These are phyloP conservation scores for Paralichthys olivaceus DNA, from an alignment of 2,113 vertebrate species.

Conservation along the genomic window DNA sequence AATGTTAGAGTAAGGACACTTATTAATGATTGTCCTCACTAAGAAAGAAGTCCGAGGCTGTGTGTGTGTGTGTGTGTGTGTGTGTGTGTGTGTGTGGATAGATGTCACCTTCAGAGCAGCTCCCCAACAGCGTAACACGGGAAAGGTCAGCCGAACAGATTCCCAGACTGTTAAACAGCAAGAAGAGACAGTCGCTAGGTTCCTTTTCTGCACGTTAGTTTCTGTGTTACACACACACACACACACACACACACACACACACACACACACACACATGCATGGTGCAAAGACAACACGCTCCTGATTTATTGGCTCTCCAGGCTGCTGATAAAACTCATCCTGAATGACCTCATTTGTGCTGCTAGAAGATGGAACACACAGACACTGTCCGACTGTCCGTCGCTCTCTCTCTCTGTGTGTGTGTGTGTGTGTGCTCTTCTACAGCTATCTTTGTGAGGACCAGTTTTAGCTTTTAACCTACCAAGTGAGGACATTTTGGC, in stretches of 20 bases:
- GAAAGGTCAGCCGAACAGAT: slow-evolving; percentile 63
- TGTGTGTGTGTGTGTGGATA: slow-evolving; percentile 23
- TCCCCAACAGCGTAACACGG: slow-evolving; percentile 24
- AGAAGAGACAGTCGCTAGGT: slow-evolving; percentile 1
- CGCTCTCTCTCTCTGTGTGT: not conserved
- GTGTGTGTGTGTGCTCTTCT: too few species aligned
- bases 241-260: not conserved
- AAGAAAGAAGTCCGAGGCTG: too few species aligned
- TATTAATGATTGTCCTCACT: too few species aligned
- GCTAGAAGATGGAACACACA: slow-evolving; percentile 13
- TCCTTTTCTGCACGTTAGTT: slow-evolving; percentile 12
- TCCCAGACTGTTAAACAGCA: slow-evolving; percentile 68
- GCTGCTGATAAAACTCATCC: slow-evolving; percentile 56
- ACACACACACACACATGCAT: slow-evolving; percentile 6
- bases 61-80: slow-evolving; percentile 13
- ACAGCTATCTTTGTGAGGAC: too few species aligned
- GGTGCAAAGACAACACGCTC: not conserved
- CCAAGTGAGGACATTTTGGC: too few species aligned
- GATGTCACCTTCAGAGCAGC: slow-evolving; percentile 18
- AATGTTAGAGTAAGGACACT: too few species aligned
- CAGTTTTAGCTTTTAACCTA: too few species aligned
- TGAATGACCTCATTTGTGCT: slow-evolving; percentile 48
- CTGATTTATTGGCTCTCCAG: slow-evolving; percentile 48
- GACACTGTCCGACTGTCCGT: not conserved
- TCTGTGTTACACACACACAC: slow-evolving; percentile 14